Evolutionary conservation across 2,888 invertebrate species (phyloP).

Genomic region (Micoletzkya japonica): DNA sequence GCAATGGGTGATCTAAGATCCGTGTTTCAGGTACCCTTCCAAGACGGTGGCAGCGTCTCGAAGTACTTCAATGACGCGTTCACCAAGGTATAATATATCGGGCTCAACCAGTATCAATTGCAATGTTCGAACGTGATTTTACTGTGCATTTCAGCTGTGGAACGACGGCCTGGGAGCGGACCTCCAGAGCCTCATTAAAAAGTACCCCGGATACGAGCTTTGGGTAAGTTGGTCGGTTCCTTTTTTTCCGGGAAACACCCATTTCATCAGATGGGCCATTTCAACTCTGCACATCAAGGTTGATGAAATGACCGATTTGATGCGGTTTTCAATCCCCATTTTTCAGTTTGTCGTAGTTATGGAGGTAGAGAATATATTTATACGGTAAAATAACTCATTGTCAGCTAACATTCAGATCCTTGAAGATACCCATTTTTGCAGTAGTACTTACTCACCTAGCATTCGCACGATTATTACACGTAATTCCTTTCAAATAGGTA

Average conservation of each 20-base stretch:
- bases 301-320: no score
- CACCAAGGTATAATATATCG: background rate
- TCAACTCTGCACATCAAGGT: background rate
- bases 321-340: no score
- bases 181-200: background rate
- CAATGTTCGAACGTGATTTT: background rate
- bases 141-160: conserved; percentile 5
- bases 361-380: no score
- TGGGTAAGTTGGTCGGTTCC: conserved; percentile 13
- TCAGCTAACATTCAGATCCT: no score
- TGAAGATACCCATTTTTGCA: no score
- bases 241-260: background rate
- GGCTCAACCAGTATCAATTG: background rate
- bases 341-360: no score
- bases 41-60: conserved; percentile 5
- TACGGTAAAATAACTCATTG: no score
- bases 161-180: conserved; percentile 4
- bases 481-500: background rate
- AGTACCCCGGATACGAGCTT: background rate
- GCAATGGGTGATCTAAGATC: background rate
- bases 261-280: background rate
- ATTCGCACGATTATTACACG: no score
- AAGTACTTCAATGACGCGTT: conserved; percentile 18
- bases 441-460: no score
- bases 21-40: conserved; percentile 9